Percentiles rank a stretch among this genome's conserved stretches.
Evolutionary conservation across 1,140 invertebrate genomes (phyloP).

Genomic region (Palaemon carinicauda): DNA sequence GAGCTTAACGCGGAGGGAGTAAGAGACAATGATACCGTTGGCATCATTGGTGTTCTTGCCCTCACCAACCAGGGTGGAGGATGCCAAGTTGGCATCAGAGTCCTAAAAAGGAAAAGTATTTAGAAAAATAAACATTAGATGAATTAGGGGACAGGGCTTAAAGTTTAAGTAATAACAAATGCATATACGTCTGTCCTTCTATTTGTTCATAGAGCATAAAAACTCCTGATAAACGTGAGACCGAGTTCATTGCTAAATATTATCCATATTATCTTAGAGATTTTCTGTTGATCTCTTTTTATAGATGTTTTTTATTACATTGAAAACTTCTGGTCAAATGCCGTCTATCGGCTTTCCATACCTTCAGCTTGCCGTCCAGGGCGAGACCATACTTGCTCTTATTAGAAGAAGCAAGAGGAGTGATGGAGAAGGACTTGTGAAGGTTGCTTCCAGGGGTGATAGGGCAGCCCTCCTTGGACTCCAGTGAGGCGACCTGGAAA

Average conservation of each 20-base stretch:
- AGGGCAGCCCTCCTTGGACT: conserved; percentile 89
- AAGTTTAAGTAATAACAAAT: neutral
- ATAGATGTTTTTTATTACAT: neutral
- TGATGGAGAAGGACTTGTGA: conserved; percentile 84
- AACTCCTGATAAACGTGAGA: too few species aligned
- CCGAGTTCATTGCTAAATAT: too few species aligned
- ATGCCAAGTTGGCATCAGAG: conserved; percentile 84
- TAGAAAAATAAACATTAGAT: too few species aligned
- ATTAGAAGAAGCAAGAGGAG: conserved; percentile 84
- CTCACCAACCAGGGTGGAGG: conserved; percentile 84
- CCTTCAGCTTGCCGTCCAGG: conserved; percentile 84
- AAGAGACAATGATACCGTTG: conserved; percentile 90
- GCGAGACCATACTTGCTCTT: conserved; percentile 83
- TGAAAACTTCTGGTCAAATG: conserved; percentile 77
- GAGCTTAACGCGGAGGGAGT: conserved; percentile 85
- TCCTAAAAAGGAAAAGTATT: neutral
- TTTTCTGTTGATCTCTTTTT: neutral
- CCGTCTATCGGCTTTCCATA: conserved; percentile 76
- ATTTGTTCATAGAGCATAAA: too few species aligned
- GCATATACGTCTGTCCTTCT: neutral
- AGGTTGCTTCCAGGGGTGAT: conserved; percentile 87
- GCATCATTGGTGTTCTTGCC: conserved; percentile 83
- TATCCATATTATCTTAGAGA: too few species aligned
- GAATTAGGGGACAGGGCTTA: neutral
- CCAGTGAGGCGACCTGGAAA: conserved; percentile 73